Conservation (phyloP, 1,140 invertebrate genomes). For the Coptotermes formosanus region DNA sequence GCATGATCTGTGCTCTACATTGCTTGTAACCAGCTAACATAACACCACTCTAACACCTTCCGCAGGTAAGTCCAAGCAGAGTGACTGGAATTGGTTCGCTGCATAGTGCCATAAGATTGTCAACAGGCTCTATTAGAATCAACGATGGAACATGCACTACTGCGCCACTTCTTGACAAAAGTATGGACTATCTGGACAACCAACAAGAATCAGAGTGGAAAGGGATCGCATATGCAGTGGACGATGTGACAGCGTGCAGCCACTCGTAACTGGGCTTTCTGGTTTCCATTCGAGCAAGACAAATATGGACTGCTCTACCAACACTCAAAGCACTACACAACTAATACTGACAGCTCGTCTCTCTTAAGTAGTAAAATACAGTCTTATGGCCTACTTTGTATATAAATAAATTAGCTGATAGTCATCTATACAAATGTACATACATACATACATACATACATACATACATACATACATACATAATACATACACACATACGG, state of each 20-base stretch:
- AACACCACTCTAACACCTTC: no score
- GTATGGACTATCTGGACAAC: no score
- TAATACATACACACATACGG: conserved; percentile 15
- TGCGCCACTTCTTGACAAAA: no score
- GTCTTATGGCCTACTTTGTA: background rate
- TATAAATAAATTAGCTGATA: conserved; percentile 25
- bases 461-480: conserved; percentile 20
- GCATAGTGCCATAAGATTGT: no score
- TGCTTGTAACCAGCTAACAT: no score
- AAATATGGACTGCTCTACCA: background rate
- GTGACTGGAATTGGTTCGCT: no score
- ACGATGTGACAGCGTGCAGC: background rate
- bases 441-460: conserved; percentile 20
- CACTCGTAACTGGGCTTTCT: background rate
- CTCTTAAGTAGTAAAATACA: conserved; percentile 19
- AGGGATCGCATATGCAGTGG: no score
- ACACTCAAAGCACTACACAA: background rate
- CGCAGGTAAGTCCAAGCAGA: no score
- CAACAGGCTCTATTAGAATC: no score
- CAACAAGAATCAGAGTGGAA: no score
- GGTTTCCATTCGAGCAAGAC: background rate
- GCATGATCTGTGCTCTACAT: no score
- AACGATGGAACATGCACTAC: no score
- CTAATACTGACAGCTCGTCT: background rate
- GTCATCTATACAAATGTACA: background rate